Evolutionary conservation across 2,113 vertebrate genomes (phyloP), one percentile per base, ranked within the genome.

Genomic region (Amphilophus citrinellus): DNA sequence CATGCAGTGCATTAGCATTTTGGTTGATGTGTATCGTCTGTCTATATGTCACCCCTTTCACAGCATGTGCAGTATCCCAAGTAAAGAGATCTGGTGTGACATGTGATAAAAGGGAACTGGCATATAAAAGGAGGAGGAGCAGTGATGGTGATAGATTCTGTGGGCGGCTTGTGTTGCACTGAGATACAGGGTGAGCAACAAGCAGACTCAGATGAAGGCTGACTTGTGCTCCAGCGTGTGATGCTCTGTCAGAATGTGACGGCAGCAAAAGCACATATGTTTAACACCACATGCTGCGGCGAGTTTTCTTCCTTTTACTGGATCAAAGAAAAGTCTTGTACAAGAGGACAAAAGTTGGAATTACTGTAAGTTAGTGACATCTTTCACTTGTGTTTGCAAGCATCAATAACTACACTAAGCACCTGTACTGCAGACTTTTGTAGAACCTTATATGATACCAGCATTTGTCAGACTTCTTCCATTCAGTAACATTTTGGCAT

Each of bases 81-180:
- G 60, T 60, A 88, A 81, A 32, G 57, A 62, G 83, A 86, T 80
- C 66, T 76, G 86, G 63, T 58, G 60, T 89, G 84, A 90, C 76
- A 73, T 44, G 76, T 77, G 87, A 93, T 93, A 79, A 94, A 91
- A 91, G 87, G 7, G 53, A 87, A 77, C 10, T 35, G 24, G 73
- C 66, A 77, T 65, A 86, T 84, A 87, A 91, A 88, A 84, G 77
- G 56, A 93, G 90, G 79, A 89, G 86, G 84, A 81, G 84, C 78
- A 58, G 88, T 63, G 79, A 84, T 81, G 83, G 35, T 11, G 60
- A 71, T 13, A 87, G 87, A 84, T 84, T 90, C 78, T 88, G 90
- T 86, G 81, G 88, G 88, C 17, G 87, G 79, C 47, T 92, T 35
- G 80, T 87, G 89, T 82, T 77, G 78, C 84, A 71, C 35, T 58